Evolutionary conservation across 2,888 invertebrate genomes (phyloP).

Genomic region (Mechanitis messenoides): DNA sequence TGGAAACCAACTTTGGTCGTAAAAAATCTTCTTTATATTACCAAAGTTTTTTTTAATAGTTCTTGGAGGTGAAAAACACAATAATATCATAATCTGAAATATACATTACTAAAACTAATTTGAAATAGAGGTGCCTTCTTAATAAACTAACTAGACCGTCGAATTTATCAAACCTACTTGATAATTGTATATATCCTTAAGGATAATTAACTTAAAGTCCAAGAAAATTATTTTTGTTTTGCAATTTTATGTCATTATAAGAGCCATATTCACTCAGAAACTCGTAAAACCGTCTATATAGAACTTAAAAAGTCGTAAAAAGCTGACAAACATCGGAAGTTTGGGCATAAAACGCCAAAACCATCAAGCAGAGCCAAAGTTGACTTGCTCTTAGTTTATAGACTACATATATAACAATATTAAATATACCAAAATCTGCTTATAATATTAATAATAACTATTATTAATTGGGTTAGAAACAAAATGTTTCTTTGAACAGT

Average conservation of each 20-base stretch:
- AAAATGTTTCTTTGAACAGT: too few species aligned
- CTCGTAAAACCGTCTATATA: constrained; percentile 21
- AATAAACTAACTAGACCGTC: too few species aligned
- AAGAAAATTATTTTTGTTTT: constrained; percentile 34
- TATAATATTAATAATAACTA: too few species aligned
- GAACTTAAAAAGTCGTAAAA: constrained; percentile 25
- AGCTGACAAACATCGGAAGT: constrained; percentile 20
- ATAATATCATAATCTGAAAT: too few species aligned
- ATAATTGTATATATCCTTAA: neutral
- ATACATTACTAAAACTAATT: too few species aligned
- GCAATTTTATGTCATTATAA: constrained; percentile 12
- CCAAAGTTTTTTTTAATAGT: too few species aligned
- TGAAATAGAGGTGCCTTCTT: too few species aligned
- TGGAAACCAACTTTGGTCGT: too few species aligned
- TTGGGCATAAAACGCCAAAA: constrained; percentile 2
- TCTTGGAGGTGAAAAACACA: too few species aligned
- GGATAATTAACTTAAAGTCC: neutral
- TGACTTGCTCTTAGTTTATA: constrained; percentile 1
- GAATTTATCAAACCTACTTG: neutral
- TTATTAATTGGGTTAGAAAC: too few species aligned
- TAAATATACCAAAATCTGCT: neutral
- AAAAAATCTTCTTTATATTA: too few species aligned
- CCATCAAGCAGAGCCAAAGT: constrained; percentile 1
- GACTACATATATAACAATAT: neutral
- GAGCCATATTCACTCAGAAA: constrained; percentile 21